phyloP scores from a whole-genome alignment of 1,140 invertebrate species.

The Popillia japonica region DNA sequence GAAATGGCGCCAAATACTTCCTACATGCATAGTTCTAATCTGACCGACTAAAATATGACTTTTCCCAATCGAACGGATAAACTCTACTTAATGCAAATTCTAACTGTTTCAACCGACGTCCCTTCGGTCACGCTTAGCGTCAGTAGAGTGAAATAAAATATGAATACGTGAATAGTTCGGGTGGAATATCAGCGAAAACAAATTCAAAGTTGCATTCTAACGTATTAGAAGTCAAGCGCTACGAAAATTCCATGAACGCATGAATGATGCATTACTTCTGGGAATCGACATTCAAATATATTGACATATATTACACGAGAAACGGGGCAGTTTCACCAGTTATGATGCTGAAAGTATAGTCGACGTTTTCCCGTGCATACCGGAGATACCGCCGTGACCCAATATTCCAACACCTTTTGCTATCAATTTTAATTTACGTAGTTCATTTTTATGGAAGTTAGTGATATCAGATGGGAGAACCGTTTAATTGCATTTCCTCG shows the following conservation, averaged over 20 bases:
- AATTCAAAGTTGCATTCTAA: constrained; percentile 34
- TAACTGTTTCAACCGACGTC: neutral
- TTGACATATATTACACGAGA: constrained; percentile 37
- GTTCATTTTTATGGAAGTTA: neutral
- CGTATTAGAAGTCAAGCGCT: constrained; percentile 34
- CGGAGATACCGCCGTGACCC: neutral
- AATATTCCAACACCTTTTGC: constrained; percentile 3
- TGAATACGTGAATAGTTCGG: neutral
- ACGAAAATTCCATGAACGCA: constrained; percentile 24
- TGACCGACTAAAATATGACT: neutral
- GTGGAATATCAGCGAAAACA: constrained; percentile 17
- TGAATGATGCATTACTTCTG: constrained; percentile 39
- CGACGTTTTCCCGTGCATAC: neutral
- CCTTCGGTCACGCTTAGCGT: neutral
- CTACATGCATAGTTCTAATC: neutral
- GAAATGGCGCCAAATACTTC: too few relatives aligned
- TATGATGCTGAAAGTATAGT: constrained; percentile 11
- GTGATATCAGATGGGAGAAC: too few relatives aligned
- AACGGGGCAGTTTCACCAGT: constrained; percentile 14
- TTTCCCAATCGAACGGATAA: neutral
- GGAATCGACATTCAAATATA: constrained; percentile 37
- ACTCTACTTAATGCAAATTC: neutral
- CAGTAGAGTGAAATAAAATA: constrained; percentile 27
- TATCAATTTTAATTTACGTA: constrained; percentile 8
- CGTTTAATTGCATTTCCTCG: too few relatives aligned